Conservation (phyloP, 1,140 invertebrate genomes). For the Caenorhabditis latens region DNA sequence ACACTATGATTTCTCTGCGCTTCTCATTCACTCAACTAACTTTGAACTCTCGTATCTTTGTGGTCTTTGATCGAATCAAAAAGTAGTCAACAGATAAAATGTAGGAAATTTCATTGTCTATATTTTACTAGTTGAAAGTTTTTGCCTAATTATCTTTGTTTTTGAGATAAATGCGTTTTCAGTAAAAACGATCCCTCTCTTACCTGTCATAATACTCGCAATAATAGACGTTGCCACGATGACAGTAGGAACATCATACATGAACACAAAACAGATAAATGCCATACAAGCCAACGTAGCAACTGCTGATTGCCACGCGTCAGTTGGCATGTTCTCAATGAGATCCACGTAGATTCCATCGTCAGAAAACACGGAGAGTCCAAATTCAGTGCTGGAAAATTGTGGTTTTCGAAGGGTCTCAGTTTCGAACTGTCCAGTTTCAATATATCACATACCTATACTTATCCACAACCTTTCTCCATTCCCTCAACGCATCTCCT, state of each 20-base stretch:
- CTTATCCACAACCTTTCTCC: constrained; percentile 74
- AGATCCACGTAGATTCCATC: constrained; percentile 78
- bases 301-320: constrained; percentile 78
- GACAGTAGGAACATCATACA: constrained; percentile 78
- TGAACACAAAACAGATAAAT: constrained; percentile 78
- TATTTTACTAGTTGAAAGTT: too few species aligned
- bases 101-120: too few species aligned
- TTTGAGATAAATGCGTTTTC: too few species aligned
- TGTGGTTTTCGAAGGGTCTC: too few species aligned
- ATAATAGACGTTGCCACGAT: constrained; percentile 73
- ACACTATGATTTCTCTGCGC: too few species aligned
- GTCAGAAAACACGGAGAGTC: constrained; percentile 75
- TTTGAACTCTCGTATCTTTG: not conserved
- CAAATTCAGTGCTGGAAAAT: constrained; percentile 70
- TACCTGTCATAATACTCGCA: constrained; percentile 61
- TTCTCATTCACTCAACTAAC: not conserved
- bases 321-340: constrained; percentile 78
- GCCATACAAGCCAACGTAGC: constrained; percentile 75
- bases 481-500: constrained; percentile 72
- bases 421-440: too few species aligned
- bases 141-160: too few species aligned
- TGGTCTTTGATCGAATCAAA: not conserved
- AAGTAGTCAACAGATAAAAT: too few species aligned
- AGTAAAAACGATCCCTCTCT: too few species aligned
- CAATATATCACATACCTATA: constrained; percentile 67